These are phyloP conservation scores for Holotrichia oblita DNA, from an alignment of 1,140 invertebrate species.

Conservation along the genomic window DNA sequence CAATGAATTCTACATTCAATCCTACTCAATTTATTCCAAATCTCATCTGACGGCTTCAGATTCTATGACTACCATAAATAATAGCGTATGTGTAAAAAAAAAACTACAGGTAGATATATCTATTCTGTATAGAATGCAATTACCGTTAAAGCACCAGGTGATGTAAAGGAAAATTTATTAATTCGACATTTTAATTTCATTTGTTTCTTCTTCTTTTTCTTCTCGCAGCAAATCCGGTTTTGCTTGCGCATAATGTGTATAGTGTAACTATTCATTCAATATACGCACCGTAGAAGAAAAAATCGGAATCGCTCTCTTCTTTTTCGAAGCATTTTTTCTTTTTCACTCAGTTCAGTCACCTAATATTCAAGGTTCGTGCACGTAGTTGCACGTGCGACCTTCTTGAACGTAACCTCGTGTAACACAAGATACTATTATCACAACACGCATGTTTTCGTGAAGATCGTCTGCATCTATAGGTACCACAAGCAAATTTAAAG, in stretches of 20 bases:
- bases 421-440: constrained; percentile 27
- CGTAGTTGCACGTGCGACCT: constrained; percentile 29
- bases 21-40: too few relatives aligned
- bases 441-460: too few relatives aligned
- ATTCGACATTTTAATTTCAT: too few relatives aligned
- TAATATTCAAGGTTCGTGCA: constrained; percentile 22
- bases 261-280: background rate
- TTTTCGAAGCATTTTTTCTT: too few relatives aligned
- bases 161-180: background rate
- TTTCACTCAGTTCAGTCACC: constrained; percentile 21
- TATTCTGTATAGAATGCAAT: too few relatives aligned
- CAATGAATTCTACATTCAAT: too few relatives aligned
- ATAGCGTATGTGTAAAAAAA: too few relatives aligned
- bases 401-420: constrained; percentile 5
- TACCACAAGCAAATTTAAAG: too few relatives aligned
- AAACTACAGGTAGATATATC: too few relatives aligned
- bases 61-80: too few relatives aligned
- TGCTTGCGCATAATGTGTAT: background rate
- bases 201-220: background rate
- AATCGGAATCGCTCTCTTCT: constrained; percentile 11
- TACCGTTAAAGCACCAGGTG: background rate
- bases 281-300: constrained; percentile 11
- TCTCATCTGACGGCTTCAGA: too few relatives aligned
- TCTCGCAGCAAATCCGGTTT: background rate
- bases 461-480: too few relatives aligned